Base-by-base conservation (phyloP, 2,888 invertebrate genomes). In the Orchesella flavescens region DNA sequence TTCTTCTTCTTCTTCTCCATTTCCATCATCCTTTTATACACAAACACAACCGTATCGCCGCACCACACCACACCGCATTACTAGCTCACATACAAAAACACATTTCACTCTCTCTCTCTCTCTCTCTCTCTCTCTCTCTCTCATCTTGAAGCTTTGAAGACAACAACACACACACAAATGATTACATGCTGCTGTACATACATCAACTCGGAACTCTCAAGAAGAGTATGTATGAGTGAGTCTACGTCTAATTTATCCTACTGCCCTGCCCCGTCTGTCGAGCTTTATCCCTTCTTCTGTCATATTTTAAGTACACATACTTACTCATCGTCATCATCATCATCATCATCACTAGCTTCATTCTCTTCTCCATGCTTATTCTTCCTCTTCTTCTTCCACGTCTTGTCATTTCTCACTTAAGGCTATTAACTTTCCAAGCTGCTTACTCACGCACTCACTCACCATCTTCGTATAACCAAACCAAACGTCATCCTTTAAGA, bases 241-340 rank as follows among this genome's bases (percentile, higher is more conserved):
- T 34, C 65, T 53, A 53, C 34, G 65, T 34, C 65, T 53, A 53
- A 68, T 59, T 66, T 65, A 78, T 78, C 24, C 63, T 71, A 13
- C 21, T 43, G 53, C 55, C 53, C 19, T 61, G 57, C 34, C 57
- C 68, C 66, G 76, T 76, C 75, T 74, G 63, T 74, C 75, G 53
- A 13, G 21, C 49, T 76, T 76, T 76, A 76, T 76, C 76, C 76
- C 66, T 76, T 76, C 49, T 23, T 61, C 77, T 77, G 77, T 77
- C 77, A 77, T 77, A 46, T 43, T 77, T 69, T 69, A 77, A 77
- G 77, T 69, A 69, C 77, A 69, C 61, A 77, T 61, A 57, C 61
- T 61, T 57, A 55, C 43, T 69, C 10, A 44, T 59, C 34, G 24
- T 77, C 69, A 66, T 68, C 74, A 65, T 66, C 75, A 66, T 46